Evolutionary conservation across 2,797 vertebrate genomes (phyloP), one percentile per base, ranked within the genome.

Genomic region (Pteropus rufus): DNA sequence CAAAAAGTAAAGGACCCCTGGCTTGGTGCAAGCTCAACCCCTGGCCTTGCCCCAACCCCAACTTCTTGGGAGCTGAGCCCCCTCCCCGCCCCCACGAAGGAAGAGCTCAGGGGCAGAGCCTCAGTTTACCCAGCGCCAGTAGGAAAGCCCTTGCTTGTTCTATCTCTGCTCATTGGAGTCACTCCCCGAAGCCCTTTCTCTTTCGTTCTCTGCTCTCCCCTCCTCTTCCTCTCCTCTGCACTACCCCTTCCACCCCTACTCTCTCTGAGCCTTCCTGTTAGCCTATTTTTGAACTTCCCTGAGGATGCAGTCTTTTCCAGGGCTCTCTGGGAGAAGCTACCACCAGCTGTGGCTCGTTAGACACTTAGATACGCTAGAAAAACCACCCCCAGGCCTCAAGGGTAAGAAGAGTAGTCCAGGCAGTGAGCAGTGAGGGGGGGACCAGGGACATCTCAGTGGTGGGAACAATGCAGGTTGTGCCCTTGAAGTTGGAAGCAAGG

Each of bases 251-350:
- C 34, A 14, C 46, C 8, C 19, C 11, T 58, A 19, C 11, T 3
- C 52, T 29, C 72, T 29, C 84, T 1, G 9, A 69, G 72, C 60
- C 72, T 60, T 75, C 52, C 56, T 41, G 60, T 75, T 49, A 39
- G 72, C 56, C 91, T 96, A 62, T 96, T 93, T 96, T 62, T 84
- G 89, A 54, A 44, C 72, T 60, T 56, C 97, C 69, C 95, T 15
- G 19, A 87, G 95, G 95, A 83, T 23, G n/a, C 46, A 6, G 31
- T 24, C 73, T 84, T 90, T 73, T 80, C 79, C 9, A 1, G 11
- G 26, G 18, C 69, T 90, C 89, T 92, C 83, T 29, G 14, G 29
- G 83, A 0, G 46, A 70, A 9, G 1, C 15, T 0, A 5, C 31
- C 73, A 16, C 93, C 93, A 91, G 83, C 96, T 93, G 86, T 4